These are phyloP conservation scores for Poeciliopsis retropinna DNA, from an alignment of 2,113 vertebrate species.

Conservation along the genomic window DNA sequence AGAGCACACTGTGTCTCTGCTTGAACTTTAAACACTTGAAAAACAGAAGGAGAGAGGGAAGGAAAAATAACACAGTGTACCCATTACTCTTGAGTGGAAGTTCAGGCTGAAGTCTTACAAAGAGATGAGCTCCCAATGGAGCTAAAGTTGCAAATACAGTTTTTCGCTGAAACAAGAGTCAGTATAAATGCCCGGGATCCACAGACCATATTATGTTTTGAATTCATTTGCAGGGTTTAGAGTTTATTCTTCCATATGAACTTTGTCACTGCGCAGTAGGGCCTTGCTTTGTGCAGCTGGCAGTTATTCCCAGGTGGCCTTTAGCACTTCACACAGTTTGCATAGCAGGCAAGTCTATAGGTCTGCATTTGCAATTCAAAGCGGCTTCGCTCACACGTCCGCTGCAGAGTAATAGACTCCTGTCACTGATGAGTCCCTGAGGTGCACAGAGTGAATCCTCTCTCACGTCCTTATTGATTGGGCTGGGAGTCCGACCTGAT, in stretches of 20 bases:
- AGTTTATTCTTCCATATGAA: slow-evolving; percentile 17
- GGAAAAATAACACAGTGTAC: slow-evolving; percentile 32
- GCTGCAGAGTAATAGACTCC: slow-evolving; percentile 65
- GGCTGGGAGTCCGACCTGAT: slow-evolving; percentile 56
- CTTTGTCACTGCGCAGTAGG: slow-evolving; percentile 30
- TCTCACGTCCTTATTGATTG: slow-evolving; percentile 65
- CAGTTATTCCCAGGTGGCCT: slow-evolving; percentile 51
- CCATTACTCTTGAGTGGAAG: slow-evolving; percentile 20
- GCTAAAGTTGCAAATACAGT: slow-evolving; percentile 26
- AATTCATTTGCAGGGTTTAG: slow-evolving; percentile 17
- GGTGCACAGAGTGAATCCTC: slow-evolving; percentile 56
- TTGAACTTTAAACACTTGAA: slow-evolving; percentile 51
- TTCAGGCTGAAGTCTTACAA: slow-evolving; percentile 16
- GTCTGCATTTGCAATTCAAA: slow-evolving; percentile 68
- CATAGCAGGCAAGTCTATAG: slow-evolving; percentile 57
- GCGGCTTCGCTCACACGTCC: slow-evolving; percentile 26
- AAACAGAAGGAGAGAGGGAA: slow-evolving; percentile 9
- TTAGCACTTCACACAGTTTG: slow-evolving; percentile 60
- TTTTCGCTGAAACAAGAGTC: slow-evolving; percentile 13
- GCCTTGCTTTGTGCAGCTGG: slow-evolving; percentile 39
- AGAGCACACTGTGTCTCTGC: slow-evolving; percentile 39
- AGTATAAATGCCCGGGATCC: neutral
- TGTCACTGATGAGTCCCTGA: slow-evolving; percentile 68
- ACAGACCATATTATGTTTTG: slow-evolving; percentile 11
- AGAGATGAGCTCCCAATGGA: slow-evolving; percentile 1